These are phyloP conservation scores for Noctua janthina DNA, from an alignment of 2,888 invertebrate species.

Conservation along the genomic window DNA sequence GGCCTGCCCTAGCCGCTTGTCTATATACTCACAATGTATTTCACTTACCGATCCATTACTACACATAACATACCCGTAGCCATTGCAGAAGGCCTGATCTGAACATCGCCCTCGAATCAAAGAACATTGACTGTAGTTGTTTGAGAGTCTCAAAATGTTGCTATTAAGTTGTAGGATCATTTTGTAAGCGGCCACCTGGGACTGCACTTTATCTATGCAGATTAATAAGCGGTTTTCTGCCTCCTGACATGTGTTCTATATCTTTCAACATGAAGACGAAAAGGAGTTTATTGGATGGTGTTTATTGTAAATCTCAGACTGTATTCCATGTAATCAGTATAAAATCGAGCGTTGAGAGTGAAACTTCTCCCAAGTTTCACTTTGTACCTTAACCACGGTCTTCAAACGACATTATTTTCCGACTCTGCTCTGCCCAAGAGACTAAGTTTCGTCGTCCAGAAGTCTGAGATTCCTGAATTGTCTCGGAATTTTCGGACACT, in stretches of 20 bases:
- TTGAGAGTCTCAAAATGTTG: background rate
- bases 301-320: too few species aligned
- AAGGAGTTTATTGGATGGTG: background rate
- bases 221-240: background rate
- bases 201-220: background rate
- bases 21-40: constrained; percentile 24
- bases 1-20: constrained; percentile 22
- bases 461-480: constrained; percentile 46
- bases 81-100: constrained; percentile 22
- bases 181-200: background rate
- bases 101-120: background rate
- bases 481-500: constrained; percentile 34
- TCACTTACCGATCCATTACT: constrained; percentile 42
- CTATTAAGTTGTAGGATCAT: background rate
- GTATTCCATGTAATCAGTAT: background rate
- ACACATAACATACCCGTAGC: background rate
- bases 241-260: background rate
- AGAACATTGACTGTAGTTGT: constrained; percentile 1
- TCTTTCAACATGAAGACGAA: background rate
- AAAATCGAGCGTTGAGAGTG: too few species aligned
- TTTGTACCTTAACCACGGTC: background rate
- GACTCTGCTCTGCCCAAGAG: constrained; percentile 13
- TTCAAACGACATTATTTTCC: constrained; percentile 26
- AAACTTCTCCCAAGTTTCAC: constrained; percentile 1
- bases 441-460: constrained; percentile 35